Evolutionary conservation across 2,888 invertebrate species (phyloP).

Genomic region (Phortica okadai): DNA sequence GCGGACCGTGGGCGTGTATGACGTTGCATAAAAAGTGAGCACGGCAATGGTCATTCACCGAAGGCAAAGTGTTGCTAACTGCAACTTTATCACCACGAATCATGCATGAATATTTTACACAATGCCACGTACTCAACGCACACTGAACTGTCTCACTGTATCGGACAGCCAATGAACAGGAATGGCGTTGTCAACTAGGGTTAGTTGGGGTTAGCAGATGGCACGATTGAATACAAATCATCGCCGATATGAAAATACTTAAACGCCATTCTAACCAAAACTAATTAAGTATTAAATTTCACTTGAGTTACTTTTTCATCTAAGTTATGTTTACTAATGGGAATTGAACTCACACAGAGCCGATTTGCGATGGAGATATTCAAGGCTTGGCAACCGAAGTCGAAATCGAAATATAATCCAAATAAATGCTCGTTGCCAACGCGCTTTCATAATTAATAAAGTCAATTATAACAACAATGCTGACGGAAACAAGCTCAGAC

Average conservation of each 20-base stretch:
- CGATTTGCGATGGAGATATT: background rate
- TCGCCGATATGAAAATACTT: background rate
- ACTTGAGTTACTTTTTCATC: constrained; percentile 55
- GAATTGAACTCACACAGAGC: background rate
- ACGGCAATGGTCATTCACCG: background rate
- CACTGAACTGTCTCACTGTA: background rate
- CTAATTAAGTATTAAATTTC: constrained; percentile 70
- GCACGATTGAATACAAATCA: too few species aligned
- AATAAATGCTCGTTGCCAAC: constrained; percentile 62
- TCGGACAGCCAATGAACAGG: too few species aligned
- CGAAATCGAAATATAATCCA: constrained; percentile 67
- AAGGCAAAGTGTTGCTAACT: constrained; percentile 37
- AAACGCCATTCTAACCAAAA: constrained; percentile 43
- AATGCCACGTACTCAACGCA: background rate
- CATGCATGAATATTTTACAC: background rate
- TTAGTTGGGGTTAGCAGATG: too few species aligned
- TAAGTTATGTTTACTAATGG: background rate
- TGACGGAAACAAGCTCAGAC: background rate
- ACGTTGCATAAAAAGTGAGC: background rate
- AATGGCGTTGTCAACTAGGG: too few species aligned
- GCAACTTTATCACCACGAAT: constrained; percentile 61
- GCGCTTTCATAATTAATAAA: constrained; percentile 70
- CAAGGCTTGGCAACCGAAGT: background rate
- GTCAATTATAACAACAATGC: constrained; percentile 51
- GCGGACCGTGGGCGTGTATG: background rate